Evolutionary conservation across 92 coral and sea anemone species (phyloP).

Genomic region (Porites divaricata): DNA sequence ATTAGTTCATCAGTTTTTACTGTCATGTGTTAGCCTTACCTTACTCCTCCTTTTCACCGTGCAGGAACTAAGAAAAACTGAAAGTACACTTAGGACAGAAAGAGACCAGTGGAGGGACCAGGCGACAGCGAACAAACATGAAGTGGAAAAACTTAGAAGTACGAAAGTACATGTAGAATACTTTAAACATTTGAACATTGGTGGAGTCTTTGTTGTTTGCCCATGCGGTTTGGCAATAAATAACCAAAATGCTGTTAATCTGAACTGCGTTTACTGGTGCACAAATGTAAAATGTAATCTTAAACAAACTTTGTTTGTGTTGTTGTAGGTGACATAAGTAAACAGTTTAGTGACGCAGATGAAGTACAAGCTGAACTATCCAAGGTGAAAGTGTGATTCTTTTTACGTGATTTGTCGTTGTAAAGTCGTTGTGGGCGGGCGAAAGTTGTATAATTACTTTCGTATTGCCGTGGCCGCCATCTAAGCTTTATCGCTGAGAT

Average conservation of each 20-base stretch:
- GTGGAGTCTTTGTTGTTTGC: too few species aligned
- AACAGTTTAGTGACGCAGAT: constrained; percentile 98
- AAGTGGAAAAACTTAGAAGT: constrained; percentile 96
- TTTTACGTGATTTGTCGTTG: too few species aligned
- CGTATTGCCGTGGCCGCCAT: too few species aligned
- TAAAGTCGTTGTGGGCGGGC: too few species aligned
- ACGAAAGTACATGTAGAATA: not conserved
- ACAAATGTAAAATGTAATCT: not conserved
- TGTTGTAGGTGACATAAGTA: constrained; percentile 86
- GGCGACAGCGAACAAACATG: constrained; percentile 91
- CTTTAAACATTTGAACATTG: not conserved
- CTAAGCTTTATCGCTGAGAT: too few species aligned
- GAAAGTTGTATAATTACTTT: too few species aligned
- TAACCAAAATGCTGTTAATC: too few species aligned
- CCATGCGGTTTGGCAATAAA: too few species aligned
- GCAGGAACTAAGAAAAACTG: constrained; percentile 87
- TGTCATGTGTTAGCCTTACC: too few species aligned
- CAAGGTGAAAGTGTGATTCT: constrained; percentile 47
- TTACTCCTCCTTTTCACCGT: not conserved
- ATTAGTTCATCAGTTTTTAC: too few species aligned
- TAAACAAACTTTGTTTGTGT: not conserved
- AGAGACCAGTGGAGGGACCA: constrained; percentile 98
- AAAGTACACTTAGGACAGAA: constrained; percentile 80
- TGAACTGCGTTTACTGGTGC: not conserved
- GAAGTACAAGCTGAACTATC: constrained; percentile 94